Conservation (phyloP, 2,888 invertebrate genomes). For the Ectemnius cavifrons region DNA sequence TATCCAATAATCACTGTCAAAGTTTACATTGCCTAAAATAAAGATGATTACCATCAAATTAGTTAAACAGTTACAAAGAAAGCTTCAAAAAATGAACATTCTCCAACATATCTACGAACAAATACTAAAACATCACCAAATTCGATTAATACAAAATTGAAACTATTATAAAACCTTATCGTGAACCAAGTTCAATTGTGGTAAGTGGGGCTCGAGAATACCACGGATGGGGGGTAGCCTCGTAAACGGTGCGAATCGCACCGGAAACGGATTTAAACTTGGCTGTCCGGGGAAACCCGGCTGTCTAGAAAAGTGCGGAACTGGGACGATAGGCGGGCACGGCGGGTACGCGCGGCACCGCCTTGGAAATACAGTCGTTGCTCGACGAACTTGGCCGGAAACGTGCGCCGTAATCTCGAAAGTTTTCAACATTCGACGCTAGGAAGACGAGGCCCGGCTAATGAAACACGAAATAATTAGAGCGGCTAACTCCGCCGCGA, state of each 20-base stretch:
- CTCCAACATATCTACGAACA: too few species aligned
- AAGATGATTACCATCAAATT: too few species aligned
- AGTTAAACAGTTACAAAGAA: too few species aligned
- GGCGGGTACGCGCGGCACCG: not conserved
- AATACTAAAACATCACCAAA: too few species aligned
- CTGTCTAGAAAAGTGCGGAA: not conserved
- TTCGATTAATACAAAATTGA: too few species aligned
- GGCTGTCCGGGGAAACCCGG: not conserved
- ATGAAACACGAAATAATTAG: conserved; percentile 54
- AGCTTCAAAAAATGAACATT: too few species aligned
- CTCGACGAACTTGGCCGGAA: conserved; percentile 12
- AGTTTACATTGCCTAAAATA: too few species aligned
- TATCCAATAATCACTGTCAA: too few species aligned
- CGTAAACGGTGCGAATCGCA: not conserved
- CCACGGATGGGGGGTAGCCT: not conserved
- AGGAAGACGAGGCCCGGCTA: conserved; percentile 22
- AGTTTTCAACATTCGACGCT: conserved; percentile 40
- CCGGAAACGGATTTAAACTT: conserved; percentile 6
- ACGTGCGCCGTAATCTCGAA: conserved; percentile 38
- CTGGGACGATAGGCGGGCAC: conserved; percentile 8
- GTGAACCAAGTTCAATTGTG: too few species aligned
- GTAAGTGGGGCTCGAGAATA: not conserved
- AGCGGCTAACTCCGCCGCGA: conserved; percentile 25
- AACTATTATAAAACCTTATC: too few species aligned
- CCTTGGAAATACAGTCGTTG: conserved; percentile 4